Conservation (phyloP, 2,888 invertebrate species). For the Itoplectis maculator region DNA sequence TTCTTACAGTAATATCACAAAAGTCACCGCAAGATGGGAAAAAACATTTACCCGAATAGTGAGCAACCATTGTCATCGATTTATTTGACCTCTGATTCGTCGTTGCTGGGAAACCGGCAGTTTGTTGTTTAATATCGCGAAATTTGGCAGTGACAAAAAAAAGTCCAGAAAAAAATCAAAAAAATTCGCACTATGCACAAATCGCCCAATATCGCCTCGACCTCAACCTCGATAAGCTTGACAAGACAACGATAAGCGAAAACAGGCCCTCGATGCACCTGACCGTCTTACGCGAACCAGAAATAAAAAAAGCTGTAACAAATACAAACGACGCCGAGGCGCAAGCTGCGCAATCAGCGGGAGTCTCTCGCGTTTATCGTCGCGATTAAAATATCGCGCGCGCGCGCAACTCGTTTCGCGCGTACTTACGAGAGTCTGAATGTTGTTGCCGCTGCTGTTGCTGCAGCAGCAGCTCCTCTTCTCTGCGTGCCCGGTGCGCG, state of each 20-base stretch:
- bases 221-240: background rate
- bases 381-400: slow-evolving; percentile 47
- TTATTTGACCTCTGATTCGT: too few relatives aligned
- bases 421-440: background rate
- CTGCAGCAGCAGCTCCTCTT: too few relatives aligned
- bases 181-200: too few relatives aligned
- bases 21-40: too few relatives aligned
- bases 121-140: too few relatives aligned
- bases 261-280: background rate
- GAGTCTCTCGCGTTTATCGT: slow-evolving; percentile 29
- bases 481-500: slow-evolving; percentile 26
- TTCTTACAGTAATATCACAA: too few relatives aligned
- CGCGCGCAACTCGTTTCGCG: slow-evolving; percentile 35
- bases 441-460: slow-evolving; percentile 10
- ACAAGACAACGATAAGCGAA: too few relatives aligned
- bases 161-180: too few relatives aligned
- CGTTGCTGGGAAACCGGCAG: too few relatives aligned
- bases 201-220: background rate
- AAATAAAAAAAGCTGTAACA: background rate
- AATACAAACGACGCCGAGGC: slow-evolving; percentile 4
- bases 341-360: slow-evolving; percentile 34
- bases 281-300: background rate
- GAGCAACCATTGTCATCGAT: too few relatives aligned
- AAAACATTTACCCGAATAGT: too few relatives aligned
- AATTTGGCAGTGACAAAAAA: background rate